Evolutionary conservation across 37 sponge, comb jelly and placozoan species (phyloP).

Genomic region (Spongilla lacustris): DNA sequence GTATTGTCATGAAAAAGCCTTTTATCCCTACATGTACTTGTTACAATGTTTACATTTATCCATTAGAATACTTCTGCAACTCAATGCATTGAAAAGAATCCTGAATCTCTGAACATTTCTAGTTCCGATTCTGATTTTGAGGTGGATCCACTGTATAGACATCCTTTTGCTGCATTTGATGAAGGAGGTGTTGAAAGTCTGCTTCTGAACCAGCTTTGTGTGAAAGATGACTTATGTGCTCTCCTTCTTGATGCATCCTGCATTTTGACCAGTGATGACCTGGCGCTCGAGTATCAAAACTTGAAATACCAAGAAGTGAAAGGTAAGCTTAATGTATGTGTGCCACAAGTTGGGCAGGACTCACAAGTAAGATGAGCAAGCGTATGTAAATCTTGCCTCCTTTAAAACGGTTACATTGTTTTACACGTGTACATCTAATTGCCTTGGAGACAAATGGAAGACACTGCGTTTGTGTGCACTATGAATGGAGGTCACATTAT

Average conservation of each 20-base stretch:
- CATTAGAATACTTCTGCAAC: neutral
- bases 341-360: too few species aligned
- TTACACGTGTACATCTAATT: too few species aligned
- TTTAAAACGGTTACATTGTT: too few species aligned
- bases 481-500: too few species aligned
- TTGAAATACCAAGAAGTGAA: neutral
- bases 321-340: neutral
- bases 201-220: slow-evolving; percentile 60
- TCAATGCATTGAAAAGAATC: slow-evolving; percentile 60
- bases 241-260: slow-evolving; percentile 18
- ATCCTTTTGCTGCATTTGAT: slow-evolving; percentile 82
- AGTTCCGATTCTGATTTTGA: slow-evolving; percentile 75
- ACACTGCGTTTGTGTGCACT: too few species aligned
- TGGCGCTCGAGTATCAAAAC: neutral
- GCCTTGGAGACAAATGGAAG: too few species aligned
- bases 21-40: neutral
- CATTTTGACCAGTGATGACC: neutral
- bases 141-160: slow-evolving; percentile 85
- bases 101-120: slow-evolving; percentile 44
- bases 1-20: too few species aligned
- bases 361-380: too few species aligned
- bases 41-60: neutral
- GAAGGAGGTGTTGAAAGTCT: slow-evolving; percentile 79
- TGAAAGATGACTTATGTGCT: slow-evolving; percentile 36
- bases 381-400: too few species aligned